These are phyloP conservation scores for Stegastes partitus DNA, from an alignment of 2,113 vertebrate genomes.

Conservation along the genomic window DNA sequence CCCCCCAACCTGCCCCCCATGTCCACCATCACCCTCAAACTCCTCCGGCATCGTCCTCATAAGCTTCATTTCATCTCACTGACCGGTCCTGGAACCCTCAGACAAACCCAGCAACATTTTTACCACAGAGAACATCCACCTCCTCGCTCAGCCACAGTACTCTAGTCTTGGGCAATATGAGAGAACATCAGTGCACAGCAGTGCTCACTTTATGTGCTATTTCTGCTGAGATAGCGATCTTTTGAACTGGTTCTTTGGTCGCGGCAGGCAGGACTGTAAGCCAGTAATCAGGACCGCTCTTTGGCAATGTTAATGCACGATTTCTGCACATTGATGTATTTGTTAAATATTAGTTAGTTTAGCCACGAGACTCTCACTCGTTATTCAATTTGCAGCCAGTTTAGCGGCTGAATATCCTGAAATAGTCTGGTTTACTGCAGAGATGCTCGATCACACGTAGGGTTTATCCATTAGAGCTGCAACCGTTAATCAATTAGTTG, in stretches of 20 bases:
- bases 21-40: conserved; percentile 32
- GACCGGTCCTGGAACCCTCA: conserved; percentile 27
- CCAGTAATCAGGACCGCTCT: neutral
- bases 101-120: conserved; percentile 22
- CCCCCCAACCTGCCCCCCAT: conserved; percentile 34
- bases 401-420: neutral
- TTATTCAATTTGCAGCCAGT: neutral
- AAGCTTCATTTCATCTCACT: conserved; percentile 49
- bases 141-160: conserved; percentile 21
- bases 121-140: conserved; percentile 5
- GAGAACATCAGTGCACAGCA: neutral
- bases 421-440: too few relatives aligned
- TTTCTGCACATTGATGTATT: too few relatives aligned
- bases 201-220: neutral
- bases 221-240: conserved; percentile 1
- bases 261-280: neutral
- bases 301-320: neutral
- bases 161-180: conserved; percentile 57
- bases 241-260: neutral
- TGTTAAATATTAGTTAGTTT: neutral
- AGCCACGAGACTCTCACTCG: neutral
- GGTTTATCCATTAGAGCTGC: too few relatives aligned
- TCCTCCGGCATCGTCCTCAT: conserved; percentile 48
- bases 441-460: too few relatives aligned
- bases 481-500: too few relatives aligned